These are phyloP conservation scores for Cettia cetti DNA, from an alignment of 2,113 vertebrate genomes.

Conservation along the genomic window DNA sequence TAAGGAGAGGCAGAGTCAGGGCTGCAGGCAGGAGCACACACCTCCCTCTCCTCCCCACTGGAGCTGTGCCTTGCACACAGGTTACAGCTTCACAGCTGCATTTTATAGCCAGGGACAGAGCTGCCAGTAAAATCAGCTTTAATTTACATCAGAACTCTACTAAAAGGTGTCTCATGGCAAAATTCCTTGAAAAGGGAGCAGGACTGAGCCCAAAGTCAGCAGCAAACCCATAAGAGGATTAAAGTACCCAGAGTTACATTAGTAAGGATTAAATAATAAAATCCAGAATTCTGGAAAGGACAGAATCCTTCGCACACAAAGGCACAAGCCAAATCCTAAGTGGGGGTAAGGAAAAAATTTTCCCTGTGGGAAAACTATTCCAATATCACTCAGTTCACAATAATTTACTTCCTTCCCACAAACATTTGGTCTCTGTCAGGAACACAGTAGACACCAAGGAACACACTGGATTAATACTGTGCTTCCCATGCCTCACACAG, in stretches of 20 bases:
- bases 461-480: neutral
- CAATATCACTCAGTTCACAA: neutral
- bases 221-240: conserved; percentile 19
- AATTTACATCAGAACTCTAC: neutral
- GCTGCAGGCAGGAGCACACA: neutral
- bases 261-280: conserved; percentile 44
- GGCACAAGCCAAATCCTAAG: neutral
- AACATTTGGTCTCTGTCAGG: neutral
- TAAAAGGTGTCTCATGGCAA: conserved; percentile 19
- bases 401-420: neutral
- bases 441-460: neutral
- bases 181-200: conserved; percentile 42
- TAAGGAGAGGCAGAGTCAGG: neutral
- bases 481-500: neutral
- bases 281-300: conserved; percentile 42
- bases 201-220: conserved; percentile 45
- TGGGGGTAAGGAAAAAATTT: neutral
- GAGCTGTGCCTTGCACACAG: neutral
- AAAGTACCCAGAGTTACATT: neutral
- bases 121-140: neutral
- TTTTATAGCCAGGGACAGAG: neutral
- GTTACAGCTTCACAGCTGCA: neutral
- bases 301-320: neutral
- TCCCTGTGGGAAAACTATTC: neutral
- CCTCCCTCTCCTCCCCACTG: neutral